Conservation (phyloP, 2,113 vertebrate genomes). For the Anarhynchus alexandrinus region DNA sequence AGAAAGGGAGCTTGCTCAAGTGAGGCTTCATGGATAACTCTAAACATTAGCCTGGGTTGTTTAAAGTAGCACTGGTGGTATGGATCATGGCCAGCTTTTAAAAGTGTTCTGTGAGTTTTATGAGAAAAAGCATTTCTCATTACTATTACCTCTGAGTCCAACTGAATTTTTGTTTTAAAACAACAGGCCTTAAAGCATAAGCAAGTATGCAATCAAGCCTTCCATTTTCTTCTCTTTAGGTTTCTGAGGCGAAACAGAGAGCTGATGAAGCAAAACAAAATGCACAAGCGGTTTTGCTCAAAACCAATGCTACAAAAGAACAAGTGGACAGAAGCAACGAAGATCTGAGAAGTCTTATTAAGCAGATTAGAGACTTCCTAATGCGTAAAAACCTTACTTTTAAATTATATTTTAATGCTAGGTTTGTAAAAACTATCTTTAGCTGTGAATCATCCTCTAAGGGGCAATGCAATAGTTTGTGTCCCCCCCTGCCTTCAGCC, state of each 20-base stretch:
- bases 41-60: constrained; percentile 19
- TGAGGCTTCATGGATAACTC: background rate
- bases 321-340: constrained; percentile 89
- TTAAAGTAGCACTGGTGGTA: constrained; percentile 31
- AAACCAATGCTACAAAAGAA: constrained; percentile 89
- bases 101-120: constrained; percentile 22
- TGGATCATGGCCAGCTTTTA: constrained; percentile 4
- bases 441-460: background rate
- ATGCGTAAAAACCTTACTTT: constrained; percentile 79
- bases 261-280: constrained; percentile 90
- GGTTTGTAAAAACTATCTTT: background rate
- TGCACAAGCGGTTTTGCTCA: constrained; percentile 85
- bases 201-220: background rate
- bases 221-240: constrained; percentile 68
- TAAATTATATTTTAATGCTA: background rate
- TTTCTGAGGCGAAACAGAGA: constrained; percentile 88
- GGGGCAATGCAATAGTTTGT: background rate
- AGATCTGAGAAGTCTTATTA: constrained; percentile 90
- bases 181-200: background rate
- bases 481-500: background rate
- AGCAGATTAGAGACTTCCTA: constrained; percentile 91
- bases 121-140: background rate
- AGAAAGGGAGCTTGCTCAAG: background rate
- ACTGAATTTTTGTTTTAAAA: background rate
- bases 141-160: background rate